Base-by-base conservation (phyloP, 2,888 invertebrate genomes). In the Chrysotoxum bicinctum region DNA sequence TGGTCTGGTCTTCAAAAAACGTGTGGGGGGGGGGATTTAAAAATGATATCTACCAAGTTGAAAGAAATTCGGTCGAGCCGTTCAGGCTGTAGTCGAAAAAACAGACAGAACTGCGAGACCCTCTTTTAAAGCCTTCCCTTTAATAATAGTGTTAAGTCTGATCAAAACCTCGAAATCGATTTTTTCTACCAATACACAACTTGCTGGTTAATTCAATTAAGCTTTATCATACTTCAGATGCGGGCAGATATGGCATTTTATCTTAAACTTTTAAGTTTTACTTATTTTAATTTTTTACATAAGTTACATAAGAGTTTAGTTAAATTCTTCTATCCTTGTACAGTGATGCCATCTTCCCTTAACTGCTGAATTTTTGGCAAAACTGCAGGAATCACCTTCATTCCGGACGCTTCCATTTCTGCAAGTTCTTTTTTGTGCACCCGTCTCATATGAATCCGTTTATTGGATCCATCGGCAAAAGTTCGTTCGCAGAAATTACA, bases 321-420 rank as follows among this genome's bases (percentile, higher is more conserved):
- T 50, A 14, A 23, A 23, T 12, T n/a, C 10, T 26, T 45, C 43
- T 84, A 68, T 45, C 50, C 76, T 10, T 68, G 76, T 4, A 48
- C 23, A 8, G 69, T 30, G 0, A 73, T 21, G 1, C 76, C 69
- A 69, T 85, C 85, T 21, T 85, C 73, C 14, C 76, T 62, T 26
- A 92, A 81, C 66, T 92, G 91, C 40, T 90, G 90, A 16, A 92
- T 77, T 87, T 91, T 90, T 3, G 92, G 92, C 58, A 92, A 88
- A 30, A 89, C 87, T 1, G 90, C 90, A 1, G 89, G 89, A 0
- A 89, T 89, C 6, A 88, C 88, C 23, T 89, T 87, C 40, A 89
- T 89, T 0, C 92, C 92, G 3, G 88, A 87, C 0, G 91, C 89
- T 87, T 92, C 92, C 80, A 92, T 90, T 30, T 90, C 78, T 14